These are phyloP conservation scores for Hestina assimilis DNA, from an alignment of 1,140 invertebrate genomes.

Conservation along the genomic window DNA sequence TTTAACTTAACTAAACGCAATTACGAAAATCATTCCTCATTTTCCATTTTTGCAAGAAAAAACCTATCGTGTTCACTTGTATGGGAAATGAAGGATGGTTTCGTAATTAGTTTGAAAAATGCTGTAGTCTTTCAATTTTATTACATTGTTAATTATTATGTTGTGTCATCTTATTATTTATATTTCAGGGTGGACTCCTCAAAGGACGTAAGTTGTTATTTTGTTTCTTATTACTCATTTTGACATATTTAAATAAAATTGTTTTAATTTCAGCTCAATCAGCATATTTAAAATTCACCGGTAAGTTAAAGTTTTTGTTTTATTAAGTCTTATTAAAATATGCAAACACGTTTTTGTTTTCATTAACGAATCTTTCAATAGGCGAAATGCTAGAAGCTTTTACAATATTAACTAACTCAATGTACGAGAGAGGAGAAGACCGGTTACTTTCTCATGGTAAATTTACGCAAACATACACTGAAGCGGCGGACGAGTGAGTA, in stretches of 20 bases:
- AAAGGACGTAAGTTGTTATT: slow-evolving; percentile 49
- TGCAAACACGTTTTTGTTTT: neutral
- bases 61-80: slow-evolving; percentile 57
- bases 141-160: slow-evolving; percentile 1
- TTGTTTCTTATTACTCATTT: neutral
- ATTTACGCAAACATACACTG: slow-evolving; percentile 44
- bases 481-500: slow-evolving; percentile 52
- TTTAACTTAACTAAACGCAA: neutral
- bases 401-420: slow-evolving; percentile 48
- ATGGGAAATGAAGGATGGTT: slow-evolving; percentile 61
- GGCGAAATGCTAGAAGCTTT: slow-evolving; percentile 60
- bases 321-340: neutral
- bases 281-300: slow-evolving; percentile 50
- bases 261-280: slow-evolving; percentile 35
- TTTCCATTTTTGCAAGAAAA: slow-evolving; percentile 3
- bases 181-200: slow-evolving; percentile 46
- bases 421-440: slow-evolving; percentile 45
- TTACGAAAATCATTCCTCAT: slow-evolving; percentile 46
- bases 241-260: neutral
- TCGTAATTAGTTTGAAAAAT: slow-evolving; percentile 2
- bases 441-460: slow-evolving; percentile 49
- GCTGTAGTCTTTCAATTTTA: too few relatives aligned
- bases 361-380: neutral
- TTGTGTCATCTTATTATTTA: neutral
- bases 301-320: slow-evolving; percentile 20